A percentile compares a stretch with the other conserved stretches of the same genome.
phyloP scores from a whole-genome alignment of 2,888 invertebrate genomes.

The Drosophila kambysellisi region DNA sequence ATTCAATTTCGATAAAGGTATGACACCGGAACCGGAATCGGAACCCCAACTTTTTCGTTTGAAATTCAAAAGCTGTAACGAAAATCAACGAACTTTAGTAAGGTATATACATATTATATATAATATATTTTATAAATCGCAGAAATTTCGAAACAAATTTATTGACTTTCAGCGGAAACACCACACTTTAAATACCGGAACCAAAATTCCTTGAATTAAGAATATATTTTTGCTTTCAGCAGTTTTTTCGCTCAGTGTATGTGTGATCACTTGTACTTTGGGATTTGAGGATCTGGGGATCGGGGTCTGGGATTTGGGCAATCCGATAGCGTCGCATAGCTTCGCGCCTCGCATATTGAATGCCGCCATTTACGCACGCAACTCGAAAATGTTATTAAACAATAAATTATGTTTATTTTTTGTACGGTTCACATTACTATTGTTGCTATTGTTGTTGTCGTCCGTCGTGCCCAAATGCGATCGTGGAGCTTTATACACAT shows the following conservation, averaged over 20 bases:
- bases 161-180: neutral
- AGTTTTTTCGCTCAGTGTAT: neutral
- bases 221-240: neutral
- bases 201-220: neutral
- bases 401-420: conserved; percentile 74
- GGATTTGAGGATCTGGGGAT: conserved; percentile 8
- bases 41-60: neutral
- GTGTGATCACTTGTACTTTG: neutral
- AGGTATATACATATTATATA: neutral
- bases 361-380: conserved; percentile 55
- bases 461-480: conserved; percentile 7
- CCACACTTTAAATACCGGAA: neutral
- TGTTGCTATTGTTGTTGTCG: conserved; percentile 11
- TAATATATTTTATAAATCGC: neutral
- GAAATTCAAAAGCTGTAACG: neutral
- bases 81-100: neutral
- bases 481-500: neutral
- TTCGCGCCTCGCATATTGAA: conserved; percentile 65
- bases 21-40: neutral
- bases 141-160: neutral
- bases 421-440: neutral
- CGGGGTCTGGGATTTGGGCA: conserved; percentile 7
- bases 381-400: conserved; percentile 60
- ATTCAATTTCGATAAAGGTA: neutral
- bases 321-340: conserved; percentile 57